Percentiles rank a stretch among this genome's conserved stretches.
phyloP scores from a whole-genome alignment of 2,888 invertebrate species.

The Darwinula stevensoni region DNA sequence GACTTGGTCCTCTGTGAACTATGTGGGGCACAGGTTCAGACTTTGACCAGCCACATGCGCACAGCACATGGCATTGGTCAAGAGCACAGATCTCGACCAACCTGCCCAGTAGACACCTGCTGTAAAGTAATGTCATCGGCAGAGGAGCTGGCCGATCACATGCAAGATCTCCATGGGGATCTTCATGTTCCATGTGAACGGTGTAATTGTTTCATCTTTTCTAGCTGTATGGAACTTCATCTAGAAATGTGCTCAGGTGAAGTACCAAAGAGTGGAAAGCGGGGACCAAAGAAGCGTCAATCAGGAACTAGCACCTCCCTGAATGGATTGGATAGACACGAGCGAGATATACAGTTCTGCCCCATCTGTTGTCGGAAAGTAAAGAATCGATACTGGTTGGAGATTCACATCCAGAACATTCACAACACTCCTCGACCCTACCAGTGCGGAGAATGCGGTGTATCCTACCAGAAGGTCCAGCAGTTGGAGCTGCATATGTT shows the following conservation, averaged over 20 bases:
- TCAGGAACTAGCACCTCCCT: neutral
- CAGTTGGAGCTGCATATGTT: neutral
- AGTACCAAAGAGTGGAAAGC: conserved; percentile 1
- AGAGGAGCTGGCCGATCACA: no score
- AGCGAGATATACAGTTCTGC: neutral
- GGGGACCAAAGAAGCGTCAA: neutral
- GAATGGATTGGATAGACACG: neutral
- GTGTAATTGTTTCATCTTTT: neutral
- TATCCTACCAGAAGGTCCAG: neutral
- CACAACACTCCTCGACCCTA: neutral
- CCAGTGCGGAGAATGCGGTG: neutral
- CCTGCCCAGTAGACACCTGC: no score
- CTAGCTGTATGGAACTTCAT: neutral
- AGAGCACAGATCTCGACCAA: no score
- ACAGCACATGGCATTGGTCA: no score
- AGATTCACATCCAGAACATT: neutral
- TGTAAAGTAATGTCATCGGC: no score
- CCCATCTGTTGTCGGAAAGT: neutral
- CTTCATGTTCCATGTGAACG: no score
- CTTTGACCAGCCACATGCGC: no score
- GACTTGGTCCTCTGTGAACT: no score
- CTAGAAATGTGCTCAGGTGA: neutral
- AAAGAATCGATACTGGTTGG: conserved; percentile 1
- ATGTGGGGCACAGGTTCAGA: no score
- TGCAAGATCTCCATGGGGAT: no score